These are phyloP conservation scores for Laothoe populi DNA, from an alignment of 2,888 invertebrate genomes.

Conservation along the genomic window DNA sequence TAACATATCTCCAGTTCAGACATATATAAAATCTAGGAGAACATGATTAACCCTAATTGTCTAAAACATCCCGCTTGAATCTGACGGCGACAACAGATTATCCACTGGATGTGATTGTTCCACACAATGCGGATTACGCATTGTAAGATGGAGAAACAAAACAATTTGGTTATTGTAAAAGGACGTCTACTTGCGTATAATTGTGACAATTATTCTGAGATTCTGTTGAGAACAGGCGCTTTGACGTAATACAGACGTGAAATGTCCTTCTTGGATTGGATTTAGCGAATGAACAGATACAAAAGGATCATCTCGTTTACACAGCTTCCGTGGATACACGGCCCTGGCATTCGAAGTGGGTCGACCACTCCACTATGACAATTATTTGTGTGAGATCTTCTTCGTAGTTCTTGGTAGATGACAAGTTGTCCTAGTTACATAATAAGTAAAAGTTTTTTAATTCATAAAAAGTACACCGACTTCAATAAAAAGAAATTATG, in stretches of 20 bases:
- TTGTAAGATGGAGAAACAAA: constrained; percentile 15
- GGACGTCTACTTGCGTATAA: background rate
- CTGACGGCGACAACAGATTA: constrained; percentile 3
- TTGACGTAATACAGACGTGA: background rate
- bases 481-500: too few relatives aligned
- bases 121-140: constrained; percentile 1
- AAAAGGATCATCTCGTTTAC: too few relatives aligned
- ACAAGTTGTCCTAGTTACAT: too few relatives aligned
- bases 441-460: too few relatives aligned
- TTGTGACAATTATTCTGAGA: constrained; percentile 1
- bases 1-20: too few relatives aligned
- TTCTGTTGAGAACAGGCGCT: background rate
- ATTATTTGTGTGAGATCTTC: too few relatives aligned
- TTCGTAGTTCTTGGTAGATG: too few relatives aligned
- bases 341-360: too few relatives aligned
- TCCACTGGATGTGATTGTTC: background rate
- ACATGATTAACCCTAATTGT: background rate
- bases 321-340: too few relatives aligned
- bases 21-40: too few relatives aligned
- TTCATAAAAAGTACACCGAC: too few relatives aligned
- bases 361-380: too few relatives aligned
- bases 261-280: background rate
- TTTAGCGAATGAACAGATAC: background rate
- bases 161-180: constrained; percentile 10
- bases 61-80: constrained; percentile 8